Base-by-base conservation (phyloP, 2,888 invertebrate species). In the Orchestes rusci region DNA sequence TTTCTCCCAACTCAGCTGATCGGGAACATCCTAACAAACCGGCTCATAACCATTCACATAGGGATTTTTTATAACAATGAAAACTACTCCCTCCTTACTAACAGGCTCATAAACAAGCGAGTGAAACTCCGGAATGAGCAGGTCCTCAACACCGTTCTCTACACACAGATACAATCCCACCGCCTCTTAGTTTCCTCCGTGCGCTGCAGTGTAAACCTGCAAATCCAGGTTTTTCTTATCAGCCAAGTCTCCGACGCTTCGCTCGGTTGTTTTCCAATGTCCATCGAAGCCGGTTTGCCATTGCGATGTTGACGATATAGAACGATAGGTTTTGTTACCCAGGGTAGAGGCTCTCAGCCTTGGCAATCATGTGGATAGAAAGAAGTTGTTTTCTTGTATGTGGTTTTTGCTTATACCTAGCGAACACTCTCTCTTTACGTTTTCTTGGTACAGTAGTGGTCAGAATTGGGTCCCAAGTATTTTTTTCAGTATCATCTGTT, bases 31-130 rank as follows among this genome's bases (percentile, higher is more conserved):
- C n/a, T 59, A 28, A 48, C 67, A 67, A 35, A 64, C 53, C 13
- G 53, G 55, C 2, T 39, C 28, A 42, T 58, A 43, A 20, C 46
- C 35, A 13, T 51, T 52, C 3, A 59, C 44, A 44, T 68, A 64
- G 0, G 82, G 81, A 59, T 82, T 80, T 65, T 82, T 82, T 44
- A 78, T 70, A 29, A 77, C 73, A 4, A 82, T 59, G 53, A 80
- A 74, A 1, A 74, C 81, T 1, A 77, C 70, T 1, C 77, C 80
- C 2, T 70, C 59, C 13, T 70, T 68, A 1, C 64, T 66, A 1
- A 56, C 56, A 1, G 73, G 67, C 45, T 80, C 75, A 55, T 77
- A 74, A 0, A 74, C 71, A 4, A 80, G 73, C 73, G 75, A 80
- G 48, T 69, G 75, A 5, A 76, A 43, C 54, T 67, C 70, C 2